A percentile compares a stretch with the other conserved stretches of the same genome.
phyloP scores from a whole-genome alignment of 2,797 vertebrate genomes.

The Hippoglossus hippoglossus region DNA sequence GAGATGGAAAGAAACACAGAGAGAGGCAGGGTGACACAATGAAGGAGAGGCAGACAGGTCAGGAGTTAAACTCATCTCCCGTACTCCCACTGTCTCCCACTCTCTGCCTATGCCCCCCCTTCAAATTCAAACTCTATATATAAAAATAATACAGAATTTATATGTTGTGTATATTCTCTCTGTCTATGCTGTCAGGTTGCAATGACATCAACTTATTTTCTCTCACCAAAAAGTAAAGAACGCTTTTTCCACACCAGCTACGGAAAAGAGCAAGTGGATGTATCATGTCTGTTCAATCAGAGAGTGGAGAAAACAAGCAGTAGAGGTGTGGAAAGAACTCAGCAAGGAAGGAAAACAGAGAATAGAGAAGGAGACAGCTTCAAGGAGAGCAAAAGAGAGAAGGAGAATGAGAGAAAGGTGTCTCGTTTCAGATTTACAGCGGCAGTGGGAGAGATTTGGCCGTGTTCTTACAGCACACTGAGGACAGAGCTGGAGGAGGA shows the following conservation, averaged over 20 bases:
- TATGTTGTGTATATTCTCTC: not conserved
- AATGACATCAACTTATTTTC: not conserved
- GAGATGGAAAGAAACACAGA: slow-evolving; percentile 30
- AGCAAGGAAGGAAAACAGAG: not conserved
- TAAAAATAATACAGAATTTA: not conserved
- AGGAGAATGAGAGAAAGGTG: slow-evolving; percentile 48
- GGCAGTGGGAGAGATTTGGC: slow-evolving; percentile 73
- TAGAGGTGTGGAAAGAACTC: not conserved
- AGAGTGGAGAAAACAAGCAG: not conserved
- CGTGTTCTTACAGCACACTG: slow-evolving; percentile 59
- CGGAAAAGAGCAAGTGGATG: not conserved
- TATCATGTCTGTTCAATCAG: not conserved
- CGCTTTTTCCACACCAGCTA: slow-evolving; percentile 22
- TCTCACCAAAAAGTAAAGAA: not conserved
- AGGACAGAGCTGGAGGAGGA: slow-evolving; percentile 70
- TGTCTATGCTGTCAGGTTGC: not conserved
- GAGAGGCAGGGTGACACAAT: slow-evolving; percentile 55
- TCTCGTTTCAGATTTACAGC: slow-evolving; percentile 81
- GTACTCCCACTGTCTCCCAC: slow-evolving; percentile 53
- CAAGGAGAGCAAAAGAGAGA: slow-evolving; percentile 9
- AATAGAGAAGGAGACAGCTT: slow-evolving; percentile 3
- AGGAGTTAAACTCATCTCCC: slow-evolving; percentile 78
- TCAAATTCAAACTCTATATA: not conserved
- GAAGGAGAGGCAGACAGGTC: slow-evolving; percentile 64
- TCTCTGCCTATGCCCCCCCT: slow-evolving; percentile 26